Evolutionary conservation across 1,140 invertebrate species (phyloP), one percentile per base, ranked within the genome.

Genomic region (Anoplophora glabripennis): DNA sequence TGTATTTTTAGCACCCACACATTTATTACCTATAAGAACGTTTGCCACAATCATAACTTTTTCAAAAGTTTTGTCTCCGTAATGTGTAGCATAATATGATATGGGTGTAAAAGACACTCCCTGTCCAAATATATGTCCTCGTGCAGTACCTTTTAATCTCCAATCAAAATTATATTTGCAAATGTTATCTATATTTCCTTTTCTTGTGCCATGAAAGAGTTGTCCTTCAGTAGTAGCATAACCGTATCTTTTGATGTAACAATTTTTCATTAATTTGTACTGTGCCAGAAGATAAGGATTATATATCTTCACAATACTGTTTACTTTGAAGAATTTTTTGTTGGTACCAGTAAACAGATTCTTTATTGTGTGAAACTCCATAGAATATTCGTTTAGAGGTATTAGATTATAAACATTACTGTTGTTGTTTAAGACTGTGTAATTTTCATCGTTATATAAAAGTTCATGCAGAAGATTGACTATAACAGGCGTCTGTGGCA

Each of bases 31-130:
- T 8, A 61, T 49, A 1, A 68, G 38, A 10, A 68, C 66, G n/a
- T 59, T 58, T 10, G 46, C 54, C 15, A 68, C 14, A 1, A 68
- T 18, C 46, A 68, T 64, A 4, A 64, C 54, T 4, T 63, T 59
- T 7, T 57, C 42, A 18, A 40, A 38, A 15, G n/a, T 18, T 10
- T 59, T 37, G n/a, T 37, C 40, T 3, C 15, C n/a, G 18, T 67
- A 67, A 37, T 67, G 62, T n/a, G 42, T 37, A 7, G 65, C 65
- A 52, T 65, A 67, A 14, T 35, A 62, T 8, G 59, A 42, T 33
- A 47, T 42, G 12, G 58, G 60, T 12, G 46, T 41, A 46, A 67
- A 65, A 14, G 59, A 65, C 12, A 65, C 57, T n/a, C 66, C 66
- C 4, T 57, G 35, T 14, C 66, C 66, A 49, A 65, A 67, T 53